phyloP scores from a whole-genome alignment of 2,797 vertebrate genomes.

The Nothura maculosa region DNA sequence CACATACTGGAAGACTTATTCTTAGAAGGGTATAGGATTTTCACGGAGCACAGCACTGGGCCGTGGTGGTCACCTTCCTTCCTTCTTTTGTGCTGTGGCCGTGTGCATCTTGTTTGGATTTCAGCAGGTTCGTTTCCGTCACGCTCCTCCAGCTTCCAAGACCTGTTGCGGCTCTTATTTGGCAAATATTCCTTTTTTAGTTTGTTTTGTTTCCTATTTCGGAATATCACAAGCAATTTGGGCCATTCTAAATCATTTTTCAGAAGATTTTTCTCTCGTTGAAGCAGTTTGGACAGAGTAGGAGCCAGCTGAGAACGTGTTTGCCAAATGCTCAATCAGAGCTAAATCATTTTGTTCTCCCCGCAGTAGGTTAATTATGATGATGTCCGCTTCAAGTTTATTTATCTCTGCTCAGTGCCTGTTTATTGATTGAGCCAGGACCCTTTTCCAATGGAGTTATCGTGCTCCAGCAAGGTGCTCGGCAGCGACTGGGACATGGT shows the following conservation, averaged over 20 bases:
- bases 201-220: constrained; percentile 62
- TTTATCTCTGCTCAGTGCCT: constrained; percentile 76
- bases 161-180: constrained; percentile 58
- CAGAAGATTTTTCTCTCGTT: constrained; percentile 61
- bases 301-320: constrained; percentile 37
- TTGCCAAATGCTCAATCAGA: constrained; percentile 74
- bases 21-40: constrained; percentile 84
- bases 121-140: constrained; percentile 85
- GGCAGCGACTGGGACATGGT: constrained; percentile 50
- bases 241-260: constrained; percentile 53
- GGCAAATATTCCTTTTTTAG: constrained; percentile 46
- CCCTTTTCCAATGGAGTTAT: constrained; percentile 80
- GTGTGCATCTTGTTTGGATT: constrained; percentile 79
- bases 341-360: constrained; percentile 77
- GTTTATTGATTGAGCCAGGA: constrained; percentile 81
- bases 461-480: constrained; percentile 80
- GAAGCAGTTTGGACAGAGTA: constrained; percentile 59
- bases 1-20: constrained; percentile 81
- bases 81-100: constrained; percentile 83
- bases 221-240: background rate
- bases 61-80: constrained; percentile 85
- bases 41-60: constrained; percentile 65
- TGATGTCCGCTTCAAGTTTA: constrained; percentile 71
- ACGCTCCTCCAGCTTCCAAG: constrained; percentile 57
- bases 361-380: constrained; percentile 70